Conservation (phyloP, 2,797 vertebrate genomes). For the Lindbergichthys nudifrons region DNA sequence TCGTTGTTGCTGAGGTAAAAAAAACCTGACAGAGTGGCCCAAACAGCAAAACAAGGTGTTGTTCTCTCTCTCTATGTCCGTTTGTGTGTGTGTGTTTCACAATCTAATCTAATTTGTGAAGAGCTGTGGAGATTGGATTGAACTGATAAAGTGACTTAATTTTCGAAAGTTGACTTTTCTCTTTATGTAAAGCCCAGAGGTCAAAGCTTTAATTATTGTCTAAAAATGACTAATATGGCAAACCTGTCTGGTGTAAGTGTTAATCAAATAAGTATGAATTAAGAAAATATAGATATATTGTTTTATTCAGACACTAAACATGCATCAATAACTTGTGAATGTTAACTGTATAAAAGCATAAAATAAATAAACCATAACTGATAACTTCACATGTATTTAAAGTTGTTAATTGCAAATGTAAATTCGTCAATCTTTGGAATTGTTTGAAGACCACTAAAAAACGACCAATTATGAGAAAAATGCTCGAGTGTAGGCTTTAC, state of each 20-base stretch:
- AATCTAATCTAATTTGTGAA: conserved; percentile 76
- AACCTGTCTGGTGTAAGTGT: conserved; percentile 6
- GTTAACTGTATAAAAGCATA: neutral
- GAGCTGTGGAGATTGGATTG: conserved; percentile 76
- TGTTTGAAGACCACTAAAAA: conserved; percentile 1
- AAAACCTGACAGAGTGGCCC: conserved; percentile 36
- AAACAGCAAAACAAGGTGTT: conserved; percentile 49
- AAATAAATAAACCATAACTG: neutral
- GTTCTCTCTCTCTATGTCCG: conserved; percentile 23
- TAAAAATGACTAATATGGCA: conserved; percentile 30
- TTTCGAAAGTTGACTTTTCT: conserved; percentile 77
- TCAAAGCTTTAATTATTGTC: conserved; percentile 43
- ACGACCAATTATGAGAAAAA: neutral
- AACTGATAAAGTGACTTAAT: conserved; percentile 84
- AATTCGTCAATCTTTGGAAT: neutral
- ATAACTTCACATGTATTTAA: neutral
- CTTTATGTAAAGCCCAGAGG: conserved; percentile 59
- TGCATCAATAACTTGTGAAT: neutral
- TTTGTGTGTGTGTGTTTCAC: conserved; percentile 21
- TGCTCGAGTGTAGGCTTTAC: neutral
- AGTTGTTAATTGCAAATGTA: neutral
- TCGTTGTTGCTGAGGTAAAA: conserved; percentile 64
- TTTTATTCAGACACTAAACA: neutral
- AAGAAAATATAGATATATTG: too few relatives aligned
- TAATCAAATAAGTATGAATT: conserved; percentile 6